These are phyloP conservation scores for Oncorhynchus nerka DNA, from an alignment of 2,113 vertebrate genomes.

Conservation along the genomic window DNA sequence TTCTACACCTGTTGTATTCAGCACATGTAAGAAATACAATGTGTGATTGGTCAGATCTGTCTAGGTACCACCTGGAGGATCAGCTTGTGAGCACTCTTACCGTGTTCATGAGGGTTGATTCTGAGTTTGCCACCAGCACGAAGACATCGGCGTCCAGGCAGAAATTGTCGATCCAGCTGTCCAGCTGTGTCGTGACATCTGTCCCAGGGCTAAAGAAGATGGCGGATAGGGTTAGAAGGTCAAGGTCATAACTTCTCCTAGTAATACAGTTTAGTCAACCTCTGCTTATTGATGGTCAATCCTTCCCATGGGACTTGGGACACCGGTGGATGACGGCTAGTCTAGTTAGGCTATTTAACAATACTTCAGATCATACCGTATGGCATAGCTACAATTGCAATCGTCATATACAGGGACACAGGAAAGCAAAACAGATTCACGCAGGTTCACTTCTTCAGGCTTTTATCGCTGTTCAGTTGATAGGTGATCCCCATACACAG, in stretches of 20 bases:
- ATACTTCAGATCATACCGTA: no score
- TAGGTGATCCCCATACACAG: no score
- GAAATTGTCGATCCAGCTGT: slow-evolving; percentile 98
- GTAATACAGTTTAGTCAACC: no score
- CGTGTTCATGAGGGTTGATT: slow-evolving; percentile 99
- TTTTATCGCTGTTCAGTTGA: no score
- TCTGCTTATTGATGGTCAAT: no score
- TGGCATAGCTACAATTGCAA: no score
- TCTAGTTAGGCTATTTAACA: neutral
- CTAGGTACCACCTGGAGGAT: no score
- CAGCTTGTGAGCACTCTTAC: slow-evolving; percentile 61
- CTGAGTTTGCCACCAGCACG: slow-evolving; percentile 96
- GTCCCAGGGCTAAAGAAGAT: slow-evolving; percentile 84
- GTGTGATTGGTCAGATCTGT: neutral
- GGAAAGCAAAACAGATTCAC: neutral
- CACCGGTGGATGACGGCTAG: neutral
- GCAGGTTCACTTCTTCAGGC: no score
- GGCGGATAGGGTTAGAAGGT: slow-evolving; percentile 12
- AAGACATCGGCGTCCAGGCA: slow-evolving; percentile 97
- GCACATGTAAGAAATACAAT: no score
- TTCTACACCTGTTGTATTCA: no score
- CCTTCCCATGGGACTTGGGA: neutral
- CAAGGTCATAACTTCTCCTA: neutral
- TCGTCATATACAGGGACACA: no score
- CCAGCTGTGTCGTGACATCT: slow-evolving; percentile 92